phyloP scores from a whole-genome alignment of 2,113 vertebrate genomes.

The Corvus cornix region DNA sequence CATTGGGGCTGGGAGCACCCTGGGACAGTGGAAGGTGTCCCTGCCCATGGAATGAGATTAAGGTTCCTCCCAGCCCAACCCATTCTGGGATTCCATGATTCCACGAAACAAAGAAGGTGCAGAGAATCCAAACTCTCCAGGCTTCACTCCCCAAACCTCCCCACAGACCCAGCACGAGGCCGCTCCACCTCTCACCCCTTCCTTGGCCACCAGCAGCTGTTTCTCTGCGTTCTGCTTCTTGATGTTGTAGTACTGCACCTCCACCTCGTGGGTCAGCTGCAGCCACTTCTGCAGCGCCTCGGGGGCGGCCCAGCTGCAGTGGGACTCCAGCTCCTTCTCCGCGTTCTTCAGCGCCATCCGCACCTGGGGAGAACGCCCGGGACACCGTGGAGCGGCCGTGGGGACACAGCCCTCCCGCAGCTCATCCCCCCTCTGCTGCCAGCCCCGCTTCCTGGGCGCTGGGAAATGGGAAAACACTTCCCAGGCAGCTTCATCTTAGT shows the following conservation, averaged over 20 bases:
- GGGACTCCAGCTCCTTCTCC: constrained; percentile 94
- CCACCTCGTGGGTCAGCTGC: constrained; percentile 97
- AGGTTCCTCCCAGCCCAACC: not conserved
- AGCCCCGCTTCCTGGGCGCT: accelerated
- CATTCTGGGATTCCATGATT: too few relatives aligned
- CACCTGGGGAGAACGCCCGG: constrained; percentile 73
- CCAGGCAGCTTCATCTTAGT: not conserved
- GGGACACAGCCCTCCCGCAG: not conserved
- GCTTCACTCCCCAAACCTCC: not conserved
- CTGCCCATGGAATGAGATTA: accelerated
- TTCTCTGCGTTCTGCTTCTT: constrained; percentile 95
- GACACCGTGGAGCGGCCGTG: not conserved
- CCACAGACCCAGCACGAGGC: accelerated
- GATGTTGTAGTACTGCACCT: constrained; percentile 98
- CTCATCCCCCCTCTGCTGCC: not conserved
- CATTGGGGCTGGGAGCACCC: not conserved
- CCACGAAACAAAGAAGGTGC: not conserved
- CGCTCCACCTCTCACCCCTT: constrained; percentile 80
- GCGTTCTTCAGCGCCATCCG: constrained; percentile 95
- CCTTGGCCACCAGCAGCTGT: constrained; percentile 94
- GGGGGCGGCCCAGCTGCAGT: constrained; percentile 89
- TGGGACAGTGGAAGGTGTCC: not conserved
- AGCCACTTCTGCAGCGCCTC: constrained; percentile 96
- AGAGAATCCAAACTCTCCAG: not conserved
- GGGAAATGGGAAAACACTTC: too few relatives aligned